Evolutionary conservation across 2,113 vertebrate genomes (phyloP), one percentile per base, ranked within the genome.

Genomic region (Rhadina sibilatrix): DNA sequence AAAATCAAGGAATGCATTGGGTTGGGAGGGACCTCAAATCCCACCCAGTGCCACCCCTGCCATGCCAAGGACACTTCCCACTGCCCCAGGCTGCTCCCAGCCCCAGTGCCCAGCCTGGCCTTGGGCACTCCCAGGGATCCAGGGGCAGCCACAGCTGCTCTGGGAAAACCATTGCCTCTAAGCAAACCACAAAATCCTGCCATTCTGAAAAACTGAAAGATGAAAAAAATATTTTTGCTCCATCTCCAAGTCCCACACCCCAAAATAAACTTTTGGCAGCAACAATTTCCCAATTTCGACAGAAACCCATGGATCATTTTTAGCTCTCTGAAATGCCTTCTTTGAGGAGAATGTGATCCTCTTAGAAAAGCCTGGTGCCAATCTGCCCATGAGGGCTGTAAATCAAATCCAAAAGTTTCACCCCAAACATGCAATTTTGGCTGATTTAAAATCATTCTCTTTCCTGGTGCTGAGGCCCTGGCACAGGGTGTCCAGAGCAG

Each of bases 11-110:
- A 35, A 25, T 71, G 42, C 9, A 4, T 49, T 50, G 50, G 31
- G 12, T 8, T 25, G 31, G 76, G 1, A 72, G 1, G 25, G 17
- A 35, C 7, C 11, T 10, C 0, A 57, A 64, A 1, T 0, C 4
- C 40, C 40, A 27, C 0, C 42, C 27, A 22, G 4, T 12, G 1
- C 42, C 85, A 40, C 2, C 42, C 42, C 59, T 6, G 76, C 42
- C 76, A 23, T 13, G 76, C 66, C 57, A 81, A 77, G 87, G 60
- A 59, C 69, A 44, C 16, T 33, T 89, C 0, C 77, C 77, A 27
- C 28, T 38, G n/a, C 14, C 6, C 66, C 85, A 79, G 83, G 83
- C 7, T 57, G 83, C 37, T 77, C 83, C 79, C 4, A 86, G 35
- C 28, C 64, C 74, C 40, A 30, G 0, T 72, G 40, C 22, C 85